These are phyloP conservation scores for Actenoides hombroni DNA, from an alignment of 2,113 vertebrate genomes.

Conservation along the genomic window DNA sequence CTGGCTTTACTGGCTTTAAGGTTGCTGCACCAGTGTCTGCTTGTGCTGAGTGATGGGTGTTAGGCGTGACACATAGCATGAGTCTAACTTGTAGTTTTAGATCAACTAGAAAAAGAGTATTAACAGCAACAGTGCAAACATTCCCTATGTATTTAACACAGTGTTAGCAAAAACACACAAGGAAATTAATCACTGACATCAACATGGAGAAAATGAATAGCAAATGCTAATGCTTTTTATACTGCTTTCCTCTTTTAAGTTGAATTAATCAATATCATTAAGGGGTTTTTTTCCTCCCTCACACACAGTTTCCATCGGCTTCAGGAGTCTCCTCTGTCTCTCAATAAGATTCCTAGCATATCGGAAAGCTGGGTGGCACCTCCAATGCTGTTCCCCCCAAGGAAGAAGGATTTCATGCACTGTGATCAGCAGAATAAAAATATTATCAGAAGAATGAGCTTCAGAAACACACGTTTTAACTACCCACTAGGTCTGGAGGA, in stretches of 20 bases:
- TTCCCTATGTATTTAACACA: rapidly evolving
- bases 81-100: background rate
- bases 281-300: background rate
- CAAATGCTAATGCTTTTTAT: background rate
- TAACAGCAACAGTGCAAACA: background rate
- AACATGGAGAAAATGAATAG: background rate
- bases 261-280: background rate
- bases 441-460: background rate
- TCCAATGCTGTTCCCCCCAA: background rate
- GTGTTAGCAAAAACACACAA: background rate
- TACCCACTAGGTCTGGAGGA: background rate
- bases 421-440: background rate
- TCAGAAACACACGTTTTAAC: background rate
- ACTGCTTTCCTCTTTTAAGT: background rate
- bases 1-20: background rate
- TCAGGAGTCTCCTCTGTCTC: background rate
- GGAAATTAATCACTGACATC: background rate
- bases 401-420: background rate
- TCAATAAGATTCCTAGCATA: background rate
- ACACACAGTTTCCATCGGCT: background rate
- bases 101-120: background rate
- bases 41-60: background rate
- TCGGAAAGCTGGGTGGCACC: background rate
- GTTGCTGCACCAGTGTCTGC: background rate
- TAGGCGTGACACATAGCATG: rapidly evolving